phyloP scores from a whole-genome alignment of 2,113 vertebrate species.

The Percopsis transmontana region DNA sequence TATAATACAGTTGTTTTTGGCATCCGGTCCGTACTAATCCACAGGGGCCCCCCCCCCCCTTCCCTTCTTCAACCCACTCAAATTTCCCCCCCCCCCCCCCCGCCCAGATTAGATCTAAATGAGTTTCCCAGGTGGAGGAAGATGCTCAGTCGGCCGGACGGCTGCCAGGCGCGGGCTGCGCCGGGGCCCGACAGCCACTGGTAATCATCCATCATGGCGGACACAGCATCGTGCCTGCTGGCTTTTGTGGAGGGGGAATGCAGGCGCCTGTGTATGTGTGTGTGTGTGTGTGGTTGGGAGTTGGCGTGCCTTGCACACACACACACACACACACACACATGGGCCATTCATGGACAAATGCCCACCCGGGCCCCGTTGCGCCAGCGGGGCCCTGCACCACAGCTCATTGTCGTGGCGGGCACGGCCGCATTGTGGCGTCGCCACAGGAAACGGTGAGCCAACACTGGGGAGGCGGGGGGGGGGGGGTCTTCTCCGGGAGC shows the following conservation, averaged over 20 bases:
- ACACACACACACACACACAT: slow-evolving; percentile 44
- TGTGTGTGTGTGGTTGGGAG: slow-evolving; percentile 29
- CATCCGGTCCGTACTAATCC: too few species aligned
- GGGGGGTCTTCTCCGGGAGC: slow-evolving; percentile 64
- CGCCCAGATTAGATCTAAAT: slow-evolving; percentile 81
- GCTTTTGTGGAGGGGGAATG: slow-evolving; percentile 36
- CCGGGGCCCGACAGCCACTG: slow-evolving; percentile 56
- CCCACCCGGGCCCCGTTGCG: slow-evolving; percentile 59
- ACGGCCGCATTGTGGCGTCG: slow-evolving; percentile 66
- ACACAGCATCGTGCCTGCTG: slow-evolving; percentile 45
- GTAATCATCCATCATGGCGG: slow-evolving; percentile 65
- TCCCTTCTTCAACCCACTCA: slow-evolving; percentile 69
- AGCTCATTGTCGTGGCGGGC: slow-evolving; percentile 71
- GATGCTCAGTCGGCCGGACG: slow-evolving; percentile 70
- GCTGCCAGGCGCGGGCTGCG: slow-evolving; percentile 58
- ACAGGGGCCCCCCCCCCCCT: slow-evolving; percentile 17
- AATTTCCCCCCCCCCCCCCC: slow-evolving; percentile 38
- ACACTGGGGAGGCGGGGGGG: slow-evolving; percentile 48
- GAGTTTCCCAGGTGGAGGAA: slow-evolving; percentile 76
- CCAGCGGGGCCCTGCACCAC: slow-evolving; percentile 40
- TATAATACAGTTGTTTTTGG: too few species aligned
- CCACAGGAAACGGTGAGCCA: slow-evolving; percentile 64
- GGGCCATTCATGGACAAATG: slow-evolving; percentile 68
- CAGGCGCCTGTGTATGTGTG: slow-evolving; percentile 5
- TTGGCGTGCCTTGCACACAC: slow-evolving; percentile 36